These are phyloP conservation scores for Plecotus auritus DNA, from an alignment of 2,113 vertebrate species.

Conservation along the genomic window DNA sequence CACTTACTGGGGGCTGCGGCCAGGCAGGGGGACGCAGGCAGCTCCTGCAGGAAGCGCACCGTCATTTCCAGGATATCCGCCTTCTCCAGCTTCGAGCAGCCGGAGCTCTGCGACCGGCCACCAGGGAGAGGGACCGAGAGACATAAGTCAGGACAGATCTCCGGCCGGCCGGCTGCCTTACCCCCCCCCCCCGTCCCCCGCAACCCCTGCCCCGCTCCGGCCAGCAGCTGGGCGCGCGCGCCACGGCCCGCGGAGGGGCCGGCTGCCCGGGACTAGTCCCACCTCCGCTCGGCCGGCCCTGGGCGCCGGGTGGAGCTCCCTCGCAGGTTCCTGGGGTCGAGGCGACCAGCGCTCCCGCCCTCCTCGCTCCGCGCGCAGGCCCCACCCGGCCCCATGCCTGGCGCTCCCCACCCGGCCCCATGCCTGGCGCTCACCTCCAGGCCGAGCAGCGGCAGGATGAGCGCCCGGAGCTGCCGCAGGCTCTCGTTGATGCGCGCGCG, in stretches of 20 bases:
- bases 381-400: no score
- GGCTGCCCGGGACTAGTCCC: background rate
- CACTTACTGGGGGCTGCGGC: conserved; percentile 80
- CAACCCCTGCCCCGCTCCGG: background rate
- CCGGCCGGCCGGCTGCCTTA: background rate
- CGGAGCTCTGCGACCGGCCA: conserved; percentile 78
- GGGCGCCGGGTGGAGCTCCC: background rate
- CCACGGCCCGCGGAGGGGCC: background rate
- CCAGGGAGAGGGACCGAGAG: background rate
- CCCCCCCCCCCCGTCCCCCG: no score
- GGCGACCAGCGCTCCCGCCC: background rate
- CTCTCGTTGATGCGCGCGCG: conserved; percentile 90
- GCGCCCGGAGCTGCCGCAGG: conserved; percentile 85
- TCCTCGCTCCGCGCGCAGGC: background rate
- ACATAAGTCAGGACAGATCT: background rate
- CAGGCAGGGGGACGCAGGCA: conserved; percentile 56
- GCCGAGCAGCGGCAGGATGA: conserved; percentile 88
- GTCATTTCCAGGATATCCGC: conserved; percentile 94
- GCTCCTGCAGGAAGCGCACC: conserved; percentile 88
- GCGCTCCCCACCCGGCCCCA: no score
- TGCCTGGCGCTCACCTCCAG: conserved; percentile 85
- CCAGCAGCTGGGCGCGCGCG: background rate
- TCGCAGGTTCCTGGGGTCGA: background rate
- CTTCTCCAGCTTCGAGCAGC: conserved; percentile 91
- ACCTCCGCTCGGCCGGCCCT: background rate